These are phyloP conservation scores for Rhopilema esculentum DNA, from an alignment of 30 jellyfish, hydroid and myxozoan genomes.

Conservation along the genomic window DNA sequence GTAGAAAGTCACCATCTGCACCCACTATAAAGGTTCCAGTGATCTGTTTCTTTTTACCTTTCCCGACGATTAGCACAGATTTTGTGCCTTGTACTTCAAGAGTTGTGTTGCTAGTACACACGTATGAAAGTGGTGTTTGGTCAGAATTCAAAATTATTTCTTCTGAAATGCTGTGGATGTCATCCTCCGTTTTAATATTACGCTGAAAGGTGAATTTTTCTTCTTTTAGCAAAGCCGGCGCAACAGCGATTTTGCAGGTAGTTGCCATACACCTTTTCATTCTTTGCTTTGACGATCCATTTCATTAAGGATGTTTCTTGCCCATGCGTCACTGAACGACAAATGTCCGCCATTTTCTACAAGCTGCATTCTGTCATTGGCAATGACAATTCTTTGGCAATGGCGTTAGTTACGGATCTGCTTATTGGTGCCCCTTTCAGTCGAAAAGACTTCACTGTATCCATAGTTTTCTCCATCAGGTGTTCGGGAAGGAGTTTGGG, in stretches of 20 bases:
- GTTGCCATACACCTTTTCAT: constrained; percentile 44
- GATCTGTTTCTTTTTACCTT: constrained; percentile 30
- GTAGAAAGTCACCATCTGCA: constrained; percentile 31
- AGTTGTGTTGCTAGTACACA: neutral
- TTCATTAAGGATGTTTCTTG: neutral
- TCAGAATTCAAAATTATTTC: constrained; percentile 39
- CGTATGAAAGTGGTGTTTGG: constrained; percentile 42
- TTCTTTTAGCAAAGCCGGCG: constrained; percentile 57
- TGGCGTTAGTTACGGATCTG: neutral
- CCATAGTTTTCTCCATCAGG: constrained; percentile 7
- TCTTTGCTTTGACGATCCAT: constrained; percentile 10
- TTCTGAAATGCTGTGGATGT: constrained; percentile 34
- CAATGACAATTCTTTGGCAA: constrained; percentile 1
- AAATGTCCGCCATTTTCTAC: constrained; percentile 28
- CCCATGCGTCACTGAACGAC: constrained; percentile 16
- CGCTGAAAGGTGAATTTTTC: constrained; percentile 27
- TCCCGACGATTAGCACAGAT: constrained; percentile 14
- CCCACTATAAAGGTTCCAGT: constrained; percentile 33
- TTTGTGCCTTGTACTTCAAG: neutral
- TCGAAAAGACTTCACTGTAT: neutral
- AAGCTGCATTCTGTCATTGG: neutral
- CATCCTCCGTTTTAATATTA: neutral
- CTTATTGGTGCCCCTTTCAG: constrained; percentile 11
- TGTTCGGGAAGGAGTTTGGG: constrained; percentile 22
- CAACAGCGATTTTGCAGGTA: constrained; percentile 36